phyloP scores from a whole-genome alignment of 64 coral and sea anemone genomes.

The Montipora sp. region DNA sequence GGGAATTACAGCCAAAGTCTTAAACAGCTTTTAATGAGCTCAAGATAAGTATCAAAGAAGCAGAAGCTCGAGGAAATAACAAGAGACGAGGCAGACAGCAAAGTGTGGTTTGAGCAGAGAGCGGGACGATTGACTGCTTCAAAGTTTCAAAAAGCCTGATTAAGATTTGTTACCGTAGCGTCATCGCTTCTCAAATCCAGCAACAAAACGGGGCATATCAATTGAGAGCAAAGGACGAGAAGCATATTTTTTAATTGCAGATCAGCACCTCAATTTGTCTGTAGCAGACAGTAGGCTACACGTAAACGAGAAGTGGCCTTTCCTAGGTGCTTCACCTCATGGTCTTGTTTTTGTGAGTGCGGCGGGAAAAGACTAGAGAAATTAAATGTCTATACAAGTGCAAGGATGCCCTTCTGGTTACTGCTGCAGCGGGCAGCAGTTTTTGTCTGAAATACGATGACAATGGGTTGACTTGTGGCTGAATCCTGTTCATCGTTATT shows the following conservation, averaged over 20 bases:
- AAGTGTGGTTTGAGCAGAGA: slow-evolving; percentile 68
- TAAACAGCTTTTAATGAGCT: slow-evolving; percentile 33
- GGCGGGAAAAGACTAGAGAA: slow-evolving; percentile 63
- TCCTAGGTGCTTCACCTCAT: slow-evolving; percentile 69
- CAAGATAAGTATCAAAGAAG: slow-evolving; percentile 51
- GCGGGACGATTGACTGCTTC: slow-evolving; percentile 61
- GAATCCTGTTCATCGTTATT: slow-evolving; percentile 28
- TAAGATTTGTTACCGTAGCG: slow-evolving; percentile 64
- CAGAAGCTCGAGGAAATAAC: slow-evolving; percentile 43
- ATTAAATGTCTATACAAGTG: slow-evolving; percentile 57
- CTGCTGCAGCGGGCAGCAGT: not conserved
- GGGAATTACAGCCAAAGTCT: slow-evolving; percentile 39
- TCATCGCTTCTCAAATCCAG: slow-evolving; percentile 61
- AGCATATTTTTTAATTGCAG: slow-evolving; percentile 50
- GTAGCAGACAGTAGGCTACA: slow-evolving; percentile 69
- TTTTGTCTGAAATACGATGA: slow-evolving; percentile 55
- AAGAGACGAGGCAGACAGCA: slow-evolving; percentile 59
- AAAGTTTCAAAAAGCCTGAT: slow-evolving; percentile 62
- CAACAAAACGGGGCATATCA: slow-evolving; percentile 62
- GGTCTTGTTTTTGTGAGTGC: slow-evolving; percentile 61
- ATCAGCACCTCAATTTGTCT: slow-evolving; percentile 43
- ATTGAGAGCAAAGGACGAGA: slow-evolving; percentile 43
- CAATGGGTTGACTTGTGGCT: not conserved
- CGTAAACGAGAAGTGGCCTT: slow-evolving; percentile 57
- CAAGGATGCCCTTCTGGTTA: not conserved